These are phyloP conservation scores for Apeltes quadracus DNA, from an alignment of 2,113 vertebrate genomes.

Conservation along the genomic window DNA sequence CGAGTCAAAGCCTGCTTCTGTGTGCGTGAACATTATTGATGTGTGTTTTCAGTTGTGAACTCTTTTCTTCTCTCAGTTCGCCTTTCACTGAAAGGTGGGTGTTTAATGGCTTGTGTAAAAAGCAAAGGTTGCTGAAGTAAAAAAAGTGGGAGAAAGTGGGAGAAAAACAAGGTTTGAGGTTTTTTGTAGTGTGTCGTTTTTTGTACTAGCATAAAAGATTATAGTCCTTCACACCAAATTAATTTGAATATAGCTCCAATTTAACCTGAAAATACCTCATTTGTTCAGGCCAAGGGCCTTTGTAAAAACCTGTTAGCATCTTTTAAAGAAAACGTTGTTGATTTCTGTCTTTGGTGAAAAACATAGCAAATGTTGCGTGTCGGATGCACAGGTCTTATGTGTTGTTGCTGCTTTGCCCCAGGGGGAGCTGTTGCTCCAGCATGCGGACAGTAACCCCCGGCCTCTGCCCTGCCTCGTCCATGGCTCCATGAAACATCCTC, in stretches of 20 bases:
- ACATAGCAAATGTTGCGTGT: neutral
- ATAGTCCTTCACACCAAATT: neutral
- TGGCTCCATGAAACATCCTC: slow-evolving; percentile 4
- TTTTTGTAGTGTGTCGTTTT: too few species aligned
- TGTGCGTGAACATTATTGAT: slow-evolving; percentile 8
- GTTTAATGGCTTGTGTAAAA: slow-evolving; percentile 56
- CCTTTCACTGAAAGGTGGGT: slow-evolving; percentile 19
- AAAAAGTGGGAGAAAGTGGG: slow-evolving; percentile 25
- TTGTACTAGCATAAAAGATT: neutral
- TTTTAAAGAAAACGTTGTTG: neutral
- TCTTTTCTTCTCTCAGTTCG: slow-evolving; percentile 8
- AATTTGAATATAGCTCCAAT: neutral
- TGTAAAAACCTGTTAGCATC: neutral
- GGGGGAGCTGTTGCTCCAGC: slow-evolving; percentile 75
- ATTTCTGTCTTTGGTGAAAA: neutral
- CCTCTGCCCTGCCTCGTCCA: slow-evolving; percentile 11
- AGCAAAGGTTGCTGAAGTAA: slow-evolving; percentile 45
- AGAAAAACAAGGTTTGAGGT: neutral
- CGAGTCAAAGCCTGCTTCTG: neutral
- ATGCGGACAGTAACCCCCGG: slow-evolving; percentile 22
- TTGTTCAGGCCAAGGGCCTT: neutral
- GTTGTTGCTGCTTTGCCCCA: slow-evolving; percentile 62
- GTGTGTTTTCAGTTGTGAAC: slow-evolving; percentile 22
- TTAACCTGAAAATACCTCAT: neutral
- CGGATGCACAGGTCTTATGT: slow-evolving; percentile 9